Base-by-base conservation (phyloP, 2,797 vertebrate genomes). In the Pangasius mekongensis region DNA sequence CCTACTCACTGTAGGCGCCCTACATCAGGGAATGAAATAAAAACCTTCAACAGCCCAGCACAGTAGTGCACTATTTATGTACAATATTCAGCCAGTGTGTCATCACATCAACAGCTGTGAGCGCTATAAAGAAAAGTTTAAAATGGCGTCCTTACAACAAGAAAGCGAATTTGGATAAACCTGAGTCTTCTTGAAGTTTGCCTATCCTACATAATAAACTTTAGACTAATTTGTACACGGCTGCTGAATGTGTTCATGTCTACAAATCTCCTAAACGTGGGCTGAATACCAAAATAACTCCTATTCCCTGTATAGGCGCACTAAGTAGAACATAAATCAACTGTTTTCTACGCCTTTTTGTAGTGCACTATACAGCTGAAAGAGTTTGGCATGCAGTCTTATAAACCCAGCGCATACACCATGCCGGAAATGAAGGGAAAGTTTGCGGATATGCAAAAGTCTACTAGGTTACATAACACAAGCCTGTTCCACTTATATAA, bases 351-450 rank as follows among this genome's bases (percentile, higher is more conserved):
- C 10, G 83, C 20, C 13, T 69, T 24, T 4, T 27, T 80, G 4
- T 67, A 56, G 74, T 36, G 85, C 30, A 78, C 84, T 86, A 47
- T 10, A 74, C 2, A 11, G 20, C 33, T 3, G 8, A 60, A 56
- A 36, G 22, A 58, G 54, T 43, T 85, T 67, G 27, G 27, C 5
- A 73, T 54, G 10, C 30, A 20, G 16, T 1, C 33, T 36, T 36
- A 71, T 39, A 71, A 39, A 47, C 39, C 64, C 30, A 4, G 9
- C n/a, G n/a, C 0, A 20, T 5, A 52, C 54, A 66, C 8, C 39
- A 67, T 47, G 58, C 88, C 88, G 88, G 88, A 89, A 89, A 86
- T 22, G 49, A 67, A 86, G 16, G 3, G 54, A 86, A 88, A 88
- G 87, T 86, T 86, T 73, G 39, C 66, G 13, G 24, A 24, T 36